phyloP scores from a whole-genome alignment of 2,113 vertebrate genomes.

The Rhinoptilus africanus region DNA sequence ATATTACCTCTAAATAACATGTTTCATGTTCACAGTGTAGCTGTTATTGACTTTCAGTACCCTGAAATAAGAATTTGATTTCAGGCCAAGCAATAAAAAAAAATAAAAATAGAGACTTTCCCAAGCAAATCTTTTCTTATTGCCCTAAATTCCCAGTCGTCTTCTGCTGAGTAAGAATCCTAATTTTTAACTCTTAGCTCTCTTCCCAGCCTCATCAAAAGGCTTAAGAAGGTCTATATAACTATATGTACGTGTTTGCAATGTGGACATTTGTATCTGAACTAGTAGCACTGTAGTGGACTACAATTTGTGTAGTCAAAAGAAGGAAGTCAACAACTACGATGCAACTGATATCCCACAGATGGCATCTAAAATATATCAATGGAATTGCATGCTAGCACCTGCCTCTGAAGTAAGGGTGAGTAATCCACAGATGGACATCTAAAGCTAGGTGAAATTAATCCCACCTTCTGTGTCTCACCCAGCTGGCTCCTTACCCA shows the following conservation, averaged over 20 bases:
- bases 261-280: background rate
- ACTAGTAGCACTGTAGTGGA: background rate
- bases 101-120: background rate
- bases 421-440: background rate
- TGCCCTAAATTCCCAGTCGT: background rate
- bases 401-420: background rate
- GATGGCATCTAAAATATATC: background rate
- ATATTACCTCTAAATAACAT: background rate
- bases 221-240: background rate
- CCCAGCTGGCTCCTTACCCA: background rate
- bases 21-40: background rate
- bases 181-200: background rate
- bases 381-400: background rate
- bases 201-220: background rate
- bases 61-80: background rate
- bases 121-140: background rate
- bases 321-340: background rate
- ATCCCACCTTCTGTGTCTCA: background rate
- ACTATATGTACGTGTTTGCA: background rate
- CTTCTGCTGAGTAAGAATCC: background rate
- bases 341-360: background rate
- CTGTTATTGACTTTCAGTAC: background rate
- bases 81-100: background rate
- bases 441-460: background rate
- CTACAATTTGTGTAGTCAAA: background rate